These are phyloP conservation scores for Leptinotarsa rubiginosa DNA, from an alignment of 2,888 invertebrate genomes.

Conservation along the genomic window DNA sequence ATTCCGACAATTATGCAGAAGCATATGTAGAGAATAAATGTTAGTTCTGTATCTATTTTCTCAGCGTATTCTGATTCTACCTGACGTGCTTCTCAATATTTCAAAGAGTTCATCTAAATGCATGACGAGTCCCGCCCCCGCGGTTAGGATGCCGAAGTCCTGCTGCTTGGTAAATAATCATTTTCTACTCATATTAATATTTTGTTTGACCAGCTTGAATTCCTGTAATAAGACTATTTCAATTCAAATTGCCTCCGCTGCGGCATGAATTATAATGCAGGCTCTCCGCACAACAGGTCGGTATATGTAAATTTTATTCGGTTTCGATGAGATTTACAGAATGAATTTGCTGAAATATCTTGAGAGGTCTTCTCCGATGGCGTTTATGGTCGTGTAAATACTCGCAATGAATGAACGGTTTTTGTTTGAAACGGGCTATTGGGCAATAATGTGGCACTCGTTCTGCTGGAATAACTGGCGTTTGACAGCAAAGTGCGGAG, in stretches of 20 bases:
- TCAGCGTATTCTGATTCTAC: constrained; percentile 24
- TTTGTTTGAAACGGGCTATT: not conserved
- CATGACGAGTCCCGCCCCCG: constrained; percentile 54
- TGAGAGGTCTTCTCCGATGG: not conserved
- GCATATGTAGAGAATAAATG: constrained; percentile 2
- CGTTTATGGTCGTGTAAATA: constrained; percentile 10
- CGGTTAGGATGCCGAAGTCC: constrained; percentile 51
- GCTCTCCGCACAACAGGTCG: constrained; percentile 10
- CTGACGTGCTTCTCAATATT: constrained; percentile 60
- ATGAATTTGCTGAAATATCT: constrained; percentile 15
- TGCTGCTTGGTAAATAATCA: constrained; percentile 63
- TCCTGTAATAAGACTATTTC: constrained; percentile 60
- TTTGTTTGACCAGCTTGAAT: constrained; percentile 59
- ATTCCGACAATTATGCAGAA: not conserved
- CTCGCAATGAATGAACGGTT: constrained; percentile 8
- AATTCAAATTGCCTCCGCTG: constrained; percentile 55
- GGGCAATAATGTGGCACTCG: not conserved
- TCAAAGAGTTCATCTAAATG: constrained; percentile 61
- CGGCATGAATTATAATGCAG: constrained; percentile 30
- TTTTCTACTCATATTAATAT: constrained; percentile 63
- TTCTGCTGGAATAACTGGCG: not conserved
- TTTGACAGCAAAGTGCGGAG: not conserved
- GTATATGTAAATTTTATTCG: constrained; percentile 21
- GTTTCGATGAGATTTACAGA: constrained; percentile 16
- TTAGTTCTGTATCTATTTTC: not conserved